A percentile compares a stretch with the other conserved stretches of the same genome.
Conservation (phyloP, 2,113 vertebrate species). For the Electrona antarctica region DNA sequence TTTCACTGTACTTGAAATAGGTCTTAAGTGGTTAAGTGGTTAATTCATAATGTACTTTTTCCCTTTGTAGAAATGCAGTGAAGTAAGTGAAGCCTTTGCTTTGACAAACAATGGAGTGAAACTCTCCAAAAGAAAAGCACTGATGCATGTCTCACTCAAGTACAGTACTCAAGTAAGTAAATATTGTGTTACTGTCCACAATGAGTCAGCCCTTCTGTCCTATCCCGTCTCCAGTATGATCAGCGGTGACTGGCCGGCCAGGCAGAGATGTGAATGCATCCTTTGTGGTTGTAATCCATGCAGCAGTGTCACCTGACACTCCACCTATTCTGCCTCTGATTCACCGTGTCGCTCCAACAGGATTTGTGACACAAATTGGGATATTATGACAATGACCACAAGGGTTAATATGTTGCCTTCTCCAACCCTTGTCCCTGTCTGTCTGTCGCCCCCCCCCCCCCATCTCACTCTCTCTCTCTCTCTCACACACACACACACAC, state of each 20-base stretch:
- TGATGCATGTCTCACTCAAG: too few species aligned
- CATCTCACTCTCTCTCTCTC: neutral
- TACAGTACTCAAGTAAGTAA: too few species aligned
- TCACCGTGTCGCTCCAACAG: slow-evolving; percentile 78
- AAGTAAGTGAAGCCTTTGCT: too few species aligned
- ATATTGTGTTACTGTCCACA: too few species aligned
- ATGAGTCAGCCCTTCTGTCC: neutral
- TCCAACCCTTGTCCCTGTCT: slow-evolving; percentile 54
- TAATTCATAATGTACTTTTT: too few species aligned
- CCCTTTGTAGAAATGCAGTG: too few species aligned
- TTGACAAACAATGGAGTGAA: too few species aligned
- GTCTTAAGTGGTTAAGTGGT: too few species aligned
- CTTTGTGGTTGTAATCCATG: slow-evolving; percentile 46
- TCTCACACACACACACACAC: neutral
- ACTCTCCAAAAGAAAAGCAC: too few species aligned
- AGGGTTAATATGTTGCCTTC: slow-evolving; percentile 76
- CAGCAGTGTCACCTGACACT: slow-evolving; percentile 64
- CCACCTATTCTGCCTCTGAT: slow-evolving; percentile 71
- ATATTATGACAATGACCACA: slow-evolving; percentile 79
- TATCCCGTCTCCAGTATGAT: slow-evolving; percentile 39
- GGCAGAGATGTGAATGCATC: slow-evolving; percentile 1
- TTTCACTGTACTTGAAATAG: too few species aligned
- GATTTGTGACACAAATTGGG: slow-evolving; percentile 82
- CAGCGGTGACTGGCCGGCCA: neutral
- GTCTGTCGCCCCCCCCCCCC: slow-evolving; percentile 29